Evolutionary conservation across 1,140 invertebrate species (phyloP).

Genomic region (Caenorhabditis latens): DNA sequence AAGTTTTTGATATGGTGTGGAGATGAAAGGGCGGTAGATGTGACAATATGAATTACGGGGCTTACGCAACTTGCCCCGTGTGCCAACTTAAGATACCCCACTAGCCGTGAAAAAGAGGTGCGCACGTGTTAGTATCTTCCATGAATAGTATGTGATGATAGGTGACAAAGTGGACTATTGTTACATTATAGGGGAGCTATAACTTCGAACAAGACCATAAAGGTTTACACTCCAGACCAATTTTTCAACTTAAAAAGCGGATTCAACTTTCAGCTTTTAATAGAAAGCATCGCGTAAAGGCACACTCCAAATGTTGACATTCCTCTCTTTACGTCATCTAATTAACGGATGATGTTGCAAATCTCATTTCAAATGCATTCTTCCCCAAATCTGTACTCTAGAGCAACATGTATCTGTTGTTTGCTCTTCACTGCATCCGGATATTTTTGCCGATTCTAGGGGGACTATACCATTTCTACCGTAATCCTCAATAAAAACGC

Average conservation of each 20-base stretch:
- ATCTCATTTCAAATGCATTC: conserved; percentile 6
- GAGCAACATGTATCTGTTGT: background rate
- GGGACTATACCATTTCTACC: background rate
- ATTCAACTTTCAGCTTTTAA: no score
- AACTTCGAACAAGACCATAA: no score
- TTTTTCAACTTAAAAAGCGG: no score
- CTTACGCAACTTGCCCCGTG: conserved; percentile 46
- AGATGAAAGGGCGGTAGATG: conserved; percentile 46
- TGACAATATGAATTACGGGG: conserved; percentile 42
- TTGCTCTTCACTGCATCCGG: background rate
- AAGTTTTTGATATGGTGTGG: background rate
- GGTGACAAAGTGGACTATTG: conserved; percentile 11
- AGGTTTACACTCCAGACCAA: no score
- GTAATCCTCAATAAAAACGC: background rate
- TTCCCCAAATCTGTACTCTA: background rate
- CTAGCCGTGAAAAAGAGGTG: background rate
- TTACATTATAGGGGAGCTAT: no score
- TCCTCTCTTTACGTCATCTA: conserved; percentile 14
- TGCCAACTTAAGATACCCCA: background rate
- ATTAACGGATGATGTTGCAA: conserved; percentile 51
- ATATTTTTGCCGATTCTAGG: background rate
- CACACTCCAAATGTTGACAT: conserved; percentile 1
- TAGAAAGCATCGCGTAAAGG: background rate
- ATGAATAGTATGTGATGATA: background rate
- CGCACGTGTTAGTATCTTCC: background rate